Percentiles rank a stretch among this genome's conserved stretches.
Conservation (phyloP, 2,113 vertebrate genomes). For the Coturnix japonica region DNA sequence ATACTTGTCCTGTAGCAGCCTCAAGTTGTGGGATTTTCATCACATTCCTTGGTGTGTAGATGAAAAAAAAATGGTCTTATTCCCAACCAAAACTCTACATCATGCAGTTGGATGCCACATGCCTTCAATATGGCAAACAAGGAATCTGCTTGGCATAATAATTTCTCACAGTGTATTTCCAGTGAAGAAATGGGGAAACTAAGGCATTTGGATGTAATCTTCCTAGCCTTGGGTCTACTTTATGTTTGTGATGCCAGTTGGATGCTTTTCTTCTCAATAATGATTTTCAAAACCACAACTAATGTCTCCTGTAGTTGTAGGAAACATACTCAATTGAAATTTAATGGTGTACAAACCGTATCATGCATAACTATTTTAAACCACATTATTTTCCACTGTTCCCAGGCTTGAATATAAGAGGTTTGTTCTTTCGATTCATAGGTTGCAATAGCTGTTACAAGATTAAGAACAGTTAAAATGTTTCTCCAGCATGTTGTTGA, state of each 20-base stretch:
- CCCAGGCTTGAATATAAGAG: neutral
- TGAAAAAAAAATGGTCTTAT: neutral
- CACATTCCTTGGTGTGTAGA: neutral
- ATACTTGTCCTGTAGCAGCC: neutral
- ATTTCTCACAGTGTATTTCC: neutral
- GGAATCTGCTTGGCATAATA: neutral
- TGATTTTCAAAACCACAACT: neutral
- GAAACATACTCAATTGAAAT: neutral
- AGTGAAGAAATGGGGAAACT: neutral
- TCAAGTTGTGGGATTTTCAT: neutral
- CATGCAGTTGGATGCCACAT: fast-evolving
- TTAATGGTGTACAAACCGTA: neutral
- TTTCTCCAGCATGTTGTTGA: neutral
- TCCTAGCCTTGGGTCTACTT: neutral
- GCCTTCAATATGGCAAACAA: neutral
- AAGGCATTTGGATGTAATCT: neutral
- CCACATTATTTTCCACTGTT: neutral
- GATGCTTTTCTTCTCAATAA: neutral
- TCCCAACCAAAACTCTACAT: neutral
- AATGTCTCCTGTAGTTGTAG: neutral
- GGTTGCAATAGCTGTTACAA: neutral
- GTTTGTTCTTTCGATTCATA: neutral
- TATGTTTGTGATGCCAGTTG: neutral
- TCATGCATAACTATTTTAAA: neutral
- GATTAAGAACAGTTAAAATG: neutral